These are phyloP conservation scores for Heliconius cydno DNA, from an alignment of 2,888 invertebrate species.

Conservation along the genomic window DNA sequence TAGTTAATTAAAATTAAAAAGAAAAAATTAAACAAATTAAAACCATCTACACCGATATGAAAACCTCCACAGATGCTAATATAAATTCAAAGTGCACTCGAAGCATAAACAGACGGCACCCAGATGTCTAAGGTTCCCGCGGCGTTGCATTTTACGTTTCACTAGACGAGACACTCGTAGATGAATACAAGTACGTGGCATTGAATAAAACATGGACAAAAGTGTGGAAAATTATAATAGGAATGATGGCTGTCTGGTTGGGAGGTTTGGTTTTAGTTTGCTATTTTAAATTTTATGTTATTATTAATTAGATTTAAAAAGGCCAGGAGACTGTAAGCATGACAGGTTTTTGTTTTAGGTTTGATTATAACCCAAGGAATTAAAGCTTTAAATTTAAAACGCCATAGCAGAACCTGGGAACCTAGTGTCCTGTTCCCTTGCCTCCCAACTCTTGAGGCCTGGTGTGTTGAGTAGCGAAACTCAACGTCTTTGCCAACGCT, in stretches of 20 bases:
- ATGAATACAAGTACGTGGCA: slow-evolving; percentile 20
- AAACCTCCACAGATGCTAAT: slow-evolving; percentile 18
- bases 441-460: neutral
- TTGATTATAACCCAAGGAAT: neutral
- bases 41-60: neutral
- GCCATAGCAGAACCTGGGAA: neutral
- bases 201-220: slow-evolving; percentile 30
- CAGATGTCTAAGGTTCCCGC: slow-evolving; percentile 25
- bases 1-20: neutral
- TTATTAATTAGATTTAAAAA: neutral
- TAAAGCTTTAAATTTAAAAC: too few species aligned
- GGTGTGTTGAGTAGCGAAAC: neutral
- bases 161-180: slow-evolving; percentile 5
- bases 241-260: neutral
- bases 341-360: neutral
- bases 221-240: slow-evolving; percentile 27
- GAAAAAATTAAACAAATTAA: neutral
- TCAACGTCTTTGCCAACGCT: neutral
- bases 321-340: neutral
- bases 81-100: slow-evolving; percentile 30
- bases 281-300: neutral
- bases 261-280: neutral
- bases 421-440: neutral
- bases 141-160: slow-evolving; percentile 23
- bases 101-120: slow-evolving; percentile 26